Evolutionary conservation across 2,888 invertebrate species (phyloP), one percentile per base, ranked within the genome.

Genomic region (Apodemia duryi): DNA sequence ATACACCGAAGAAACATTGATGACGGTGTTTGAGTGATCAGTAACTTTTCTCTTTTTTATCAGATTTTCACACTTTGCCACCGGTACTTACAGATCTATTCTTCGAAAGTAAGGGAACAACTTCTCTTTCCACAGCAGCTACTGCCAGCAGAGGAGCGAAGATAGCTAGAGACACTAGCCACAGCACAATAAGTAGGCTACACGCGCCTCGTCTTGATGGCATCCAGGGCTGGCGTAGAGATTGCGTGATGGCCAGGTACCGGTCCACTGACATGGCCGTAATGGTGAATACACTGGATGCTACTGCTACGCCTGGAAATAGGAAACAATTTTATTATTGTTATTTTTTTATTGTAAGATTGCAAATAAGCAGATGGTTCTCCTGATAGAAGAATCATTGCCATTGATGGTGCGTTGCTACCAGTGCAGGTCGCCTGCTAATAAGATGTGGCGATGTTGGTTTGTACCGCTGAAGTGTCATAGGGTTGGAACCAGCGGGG

Each of bases 191-290:
- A 21, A 96, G 95, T 28, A 95, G 93, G 5, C 73, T 93, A 84
- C 75, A 94, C 74, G 95, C 95, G 1, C 94, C 94, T 11, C 93
- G 93, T 41, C 94, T 88, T 66, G 95, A 95, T 66, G 95, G 95
- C 78, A 95, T 93, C 80, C 95, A 94, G 35, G 95, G 93, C 72
- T 95, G 94, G 0, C 95, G 93, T 71, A 96, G 94, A 0, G 96
- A 95, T 77, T 95, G 95, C 41, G 95, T 94, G 77, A 96, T 96
- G 64, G 96, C 96, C 65, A 95, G 81, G 74, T 95, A 95, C 64
- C 96, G 92, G 82, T 96, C 96, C 66, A 96, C 92, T 6, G 96
- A 95, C 95, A 96, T 95, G 0, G 95, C 95, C 1, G 95, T 95
- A 73, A 96, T 95, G 0, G 96, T 96, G 80, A 96, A 96, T 63